These are phyloP conservation scores for Aspidiotus destructor DNA, from an alignment of 2,888 invertebrate genomes.

Conservation along the genomic window DNA sequence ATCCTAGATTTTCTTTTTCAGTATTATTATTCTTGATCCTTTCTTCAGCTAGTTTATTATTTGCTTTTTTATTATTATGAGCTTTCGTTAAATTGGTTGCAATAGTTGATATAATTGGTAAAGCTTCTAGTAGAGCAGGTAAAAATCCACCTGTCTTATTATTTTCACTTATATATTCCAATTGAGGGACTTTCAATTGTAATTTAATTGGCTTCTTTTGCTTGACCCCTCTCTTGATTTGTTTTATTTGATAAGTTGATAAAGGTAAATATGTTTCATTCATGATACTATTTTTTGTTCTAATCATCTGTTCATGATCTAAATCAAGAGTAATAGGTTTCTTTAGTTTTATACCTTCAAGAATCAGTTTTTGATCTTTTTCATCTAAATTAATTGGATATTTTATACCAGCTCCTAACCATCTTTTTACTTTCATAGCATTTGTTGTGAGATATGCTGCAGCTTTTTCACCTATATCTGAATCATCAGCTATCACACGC, in stretches of 20 bases:
- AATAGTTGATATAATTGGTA: background rate
- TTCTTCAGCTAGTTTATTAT: conserved; percentile 7
- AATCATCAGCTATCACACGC: conserved; percentile 30
- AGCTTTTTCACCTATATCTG: conserved; percentile 23
- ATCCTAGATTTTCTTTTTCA: conserved; percentile 1
- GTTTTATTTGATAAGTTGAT: conserved; percentile 7
- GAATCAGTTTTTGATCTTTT: background rate
- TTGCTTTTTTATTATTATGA: conserved; percentile 3
- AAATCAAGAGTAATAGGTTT: too few relatives aligned
- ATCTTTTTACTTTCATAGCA: conserved; percentile 30
- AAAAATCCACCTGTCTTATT: too few relatives aligned
- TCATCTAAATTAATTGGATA: background rate
- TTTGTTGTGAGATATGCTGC: conserved; percentile 19
- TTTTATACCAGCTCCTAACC: conserved; percentile 19
- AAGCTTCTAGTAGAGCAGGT: background rate
- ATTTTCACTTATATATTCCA: too few relatives aligned
- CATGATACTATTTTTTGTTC: too few relatives aligned
- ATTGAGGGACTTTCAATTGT: too few relatives aligned
- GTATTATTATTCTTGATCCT: conserved; percentile 6
- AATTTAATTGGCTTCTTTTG: too few relatives aligned
- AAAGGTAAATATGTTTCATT: background rate
- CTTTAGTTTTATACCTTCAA: background rate
- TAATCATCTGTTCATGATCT: too few relatives aligned
- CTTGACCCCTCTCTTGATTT: background rate
- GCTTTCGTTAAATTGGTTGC: background rate